Percentiles rank a stretch among this genome's conserved stretches.
Evolutionary conservation across 2,797 vertebrate genomes (phyloP).

Genomic region (Paramormyrops hopkinsi): DNA sequence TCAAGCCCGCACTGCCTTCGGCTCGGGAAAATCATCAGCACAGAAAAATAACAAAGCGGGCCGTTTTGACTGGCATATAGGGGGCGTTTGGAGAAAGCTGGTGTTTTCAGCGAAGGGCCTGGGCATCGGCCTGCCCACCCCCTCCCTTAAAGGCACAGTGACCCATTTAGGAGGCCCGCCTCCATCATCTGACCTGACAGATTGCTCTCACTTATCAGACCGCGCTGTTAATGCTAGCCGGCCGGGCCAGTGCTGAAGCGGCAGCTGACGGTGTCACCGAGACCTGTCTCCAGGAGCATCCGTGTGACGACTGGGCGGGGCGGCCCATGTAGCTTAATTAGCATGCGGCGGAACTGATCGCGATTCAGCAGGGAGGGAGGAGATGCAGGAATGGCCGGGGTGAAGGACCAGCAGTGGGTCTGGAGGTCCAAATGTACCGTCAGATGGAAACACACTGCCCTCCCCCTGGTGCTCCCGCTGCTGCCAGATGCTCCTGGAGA

Average conservation of each 20-base stretch:
- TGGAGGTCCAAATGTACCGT: background rate
- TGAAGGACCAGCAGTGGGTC: background rate
- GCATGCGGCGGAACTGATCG: conserved; percentile 36
- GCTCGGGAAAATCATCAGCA: background rate
- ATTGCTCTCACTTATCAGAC: background rate
- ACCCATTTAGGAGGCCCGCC: conserved; percentile 21
- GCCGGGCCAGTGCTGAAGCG: background rate
- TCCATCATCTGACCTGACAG: conserved; percentile 26
- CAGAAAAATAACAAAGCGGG: background rate
- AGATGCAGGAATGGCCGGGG: background rate
- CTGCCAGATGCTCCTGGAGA: conserved; percentile 21
- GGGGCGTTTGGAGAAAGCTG: background rate
- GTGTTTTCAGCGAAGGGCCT: background rate
- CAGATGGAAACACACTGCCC: fast-evolving
- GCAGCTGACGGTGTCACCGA: conserved; percentile 51
- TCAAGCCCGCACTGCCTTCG: background rate
- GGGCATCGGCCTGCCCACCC: background rate
- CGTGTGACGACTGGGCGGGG: conserved; percentile 47
- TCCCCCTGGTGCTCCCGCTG: conserved; percentile 8
- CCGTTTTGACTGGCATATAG: background rate
- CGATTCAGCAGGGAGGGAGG: background rate
- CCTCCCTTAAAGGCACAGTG: background rate
- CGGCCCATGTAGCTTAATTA: conserved; percentile 72
- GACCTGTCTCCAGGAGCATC: conserved; percentile 43
- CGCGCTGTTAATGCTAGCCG: background rate